Percentiles rank a stretch among this genome's conserved stretches.
Conservation (phyloP, 2,113 vertebrate species). For the Atrichornis clamosus region DNA sequence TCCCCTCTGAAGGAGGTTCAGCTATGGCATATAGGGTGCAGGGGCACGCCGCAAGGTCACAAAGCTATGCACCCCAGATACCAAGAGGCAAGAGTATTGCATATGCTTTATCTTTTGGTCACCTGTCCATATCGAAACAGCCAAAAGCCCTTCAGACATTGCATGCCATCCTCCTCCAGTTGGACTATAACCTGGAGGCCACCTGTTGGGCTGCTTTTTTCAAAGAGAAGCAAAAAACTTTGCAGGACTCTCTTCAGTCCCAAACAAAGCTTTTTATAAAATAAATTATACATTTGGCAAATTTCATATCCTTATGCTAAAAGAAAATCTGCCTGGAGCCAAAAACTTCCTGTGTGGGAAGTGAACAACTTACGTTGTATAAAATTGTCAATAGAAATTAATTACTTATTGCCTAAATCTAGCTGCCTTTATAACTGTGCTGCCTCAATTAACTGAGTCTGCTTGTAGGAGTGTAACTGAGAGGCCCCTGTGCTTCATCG, state of each 20-base stretch:
- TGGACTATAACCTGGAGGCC: neutral
- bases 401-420: slow-evolving; percentile 33
- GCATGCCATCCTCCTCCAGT: neutral
- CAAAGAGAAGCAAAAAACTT: neutral
- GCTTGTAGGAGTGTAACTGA: neutral
- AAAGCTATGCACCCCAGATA: neutral
- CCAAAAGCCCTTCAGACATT: neutral
- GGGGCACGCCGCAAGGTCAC: neutral
- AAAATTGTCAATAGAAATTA: slow-evolving; percentile 49
- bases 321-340: slow-evolving; percentile 28
- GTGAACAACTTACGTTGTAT: neutral
- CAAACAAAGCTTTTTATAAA: neutral
- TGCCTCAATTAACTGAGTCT: neutral
- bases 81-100: neutral
- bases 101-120: neutral
- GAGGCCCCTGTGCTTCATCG: slow-evolving; percentile 24
- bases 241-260: neutral
- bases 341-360: slow-evolving; percentile 23
- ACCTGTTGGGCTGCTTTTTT: neutral
- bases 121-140: neutral
- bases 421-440: neutral
- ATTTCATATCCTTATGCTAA: slow-evolving; percentile 1
- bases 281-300: neutral
- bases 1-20: neutral
- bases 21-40: neutral